phyloP scores from a whole-genome alignment of 1,140 invertebrate species.

The Araneus ventricosus region DNA sequence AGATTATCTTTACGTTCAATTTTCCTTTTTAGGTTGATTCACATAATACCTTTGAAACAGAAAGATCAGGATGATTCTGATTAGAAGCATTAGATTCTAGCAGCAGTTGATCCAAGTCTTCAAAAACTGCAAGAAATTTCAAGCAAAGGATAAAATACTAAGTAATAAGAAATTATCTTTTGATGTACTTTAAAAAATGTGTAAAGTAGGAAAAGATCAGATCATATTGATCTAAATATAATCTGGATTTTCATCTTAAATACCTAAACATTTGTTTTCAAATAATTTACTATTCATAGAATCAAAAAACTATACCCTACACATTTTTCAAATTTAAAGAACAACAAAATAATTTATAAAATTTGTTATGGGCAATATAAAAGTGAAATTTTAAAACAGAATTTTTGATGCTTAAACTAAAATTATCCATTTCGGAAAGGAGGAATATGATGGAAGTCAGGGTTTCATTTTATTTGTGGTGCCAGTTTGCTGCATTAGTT shows the following conservation, averaged over 20 bases:
- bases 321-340: background rate
- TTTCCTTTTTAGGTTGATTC: background rate
- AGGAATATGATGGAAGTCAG: no score
- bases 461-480: no score
- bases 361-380: background rate
- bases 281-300: background rate
- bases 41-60: background rate
- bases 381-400: no score
- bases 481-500: no score
- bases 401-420: no score
- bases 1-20: background rate
- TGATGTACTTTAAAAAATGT: background rate
- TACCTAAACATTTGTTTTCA: background rate
- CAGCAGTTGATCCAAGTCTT: background rate
- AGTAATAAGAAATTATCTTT: background rate
- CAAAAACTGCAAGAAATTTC: slow-evolving; percentile 12
- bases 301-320: background rate
- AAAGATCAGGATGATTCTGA: background rate
- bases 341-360: background rate
- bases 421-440: no score
- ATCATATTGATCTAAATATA: no score
- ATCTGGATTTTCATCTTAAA: no score
- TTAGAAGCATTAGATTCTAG: background rate
- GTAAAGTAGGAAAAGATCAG: background rate
- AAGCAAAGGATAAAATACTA: background rate